phyloP scores from a whole-genome alignment of 2,888 invertebrate species.

The Yponomeuta evonymella region DNA sequence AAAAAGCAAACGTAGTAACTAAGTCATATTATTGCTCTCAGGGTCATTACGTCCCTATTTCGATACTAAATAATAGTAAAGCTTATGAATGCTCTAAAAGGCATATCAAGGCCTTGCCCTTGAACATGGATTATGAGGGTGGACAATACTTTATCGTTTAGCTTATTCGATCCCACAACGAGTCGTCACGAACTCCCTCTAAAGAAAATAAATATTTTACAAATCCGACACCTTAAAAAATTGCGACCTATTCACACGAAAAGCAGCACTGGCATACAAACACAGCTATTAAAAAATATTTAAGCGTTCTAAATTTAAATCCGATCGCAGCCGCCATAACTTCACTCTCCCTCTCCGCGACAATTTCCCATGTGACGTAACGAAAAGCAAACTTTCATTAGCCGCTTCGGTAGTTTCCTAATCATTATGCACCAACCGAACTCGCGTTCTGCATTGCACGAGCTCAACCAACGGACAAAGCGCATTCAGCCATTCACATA shows the following conservation, averaged over 20 bases:
- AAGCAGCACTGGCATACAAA: background rate
- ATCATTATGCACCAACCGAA: conserved; percentile 69
- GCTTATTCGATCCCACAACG: conserved; percentile 15
- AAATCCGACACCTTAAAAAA: background rate
- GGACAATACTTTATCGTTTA: conserved; percentile 7
- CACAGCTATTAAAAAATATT: background rate
- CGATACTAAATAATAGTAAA: background rate
- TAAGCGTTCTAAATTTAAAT: conserved; percentile 3
- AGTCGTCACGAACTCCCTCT: conserved; percentile 16
- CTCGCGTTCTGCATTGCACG: conserved; percentile 68
- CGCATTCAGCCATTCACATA: conserved; percentile 66
- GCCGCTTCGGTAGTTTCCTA: conserved; percentile 59
- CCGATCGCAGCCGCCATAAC: conserved; percentile 29
- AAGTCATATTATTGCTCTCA: background rate
- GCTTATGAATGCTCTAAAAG: background rate
- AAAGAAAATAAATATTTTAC: background rate
- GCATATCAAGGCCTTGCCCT: background rate
- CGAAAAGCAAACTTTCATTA: conserved; percentile 19
- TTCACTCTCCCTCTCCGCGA: conserved; percentile 48
- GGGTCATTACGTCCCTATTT: too few relatives aligned
- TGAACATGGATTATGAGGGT: conserved; percentile 11
- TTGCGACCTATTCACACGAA: background rate
- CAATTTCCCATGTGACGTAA: conserved; percentile 43
- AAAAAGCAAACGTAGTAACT: background rate
- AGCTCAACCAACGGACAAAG: conserved; percentile 72